Conservation (phyloP, 2,797 vertebrate genomes). For the Phalloptychus januarius region DNA sequence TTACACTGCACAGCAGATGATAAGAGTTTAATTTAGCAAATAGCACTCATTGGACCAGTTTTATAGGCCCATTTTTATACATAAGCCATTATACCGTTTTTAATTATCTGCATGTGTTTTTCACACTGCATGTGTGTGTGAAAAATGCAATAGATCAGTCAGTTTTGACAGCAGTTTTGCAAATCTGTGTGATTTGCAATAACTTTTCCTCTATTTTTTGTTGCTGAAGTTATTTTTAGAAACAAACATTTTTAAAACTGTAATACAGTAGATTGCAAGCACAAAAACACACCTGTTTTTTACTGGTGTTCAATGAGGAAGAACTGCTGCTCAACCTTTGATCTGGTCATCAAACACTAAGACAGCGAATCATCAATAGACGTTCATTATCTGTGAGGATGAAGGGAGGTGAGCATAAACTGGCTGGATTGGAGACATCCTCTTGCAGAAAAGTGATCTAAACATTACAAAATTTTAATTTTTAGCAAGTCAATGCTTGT, state of each 20-base stretch:
- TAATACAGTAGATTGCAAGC: conserved; percentile 5
- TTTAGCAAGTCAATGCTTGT: not conserved
- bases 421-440: conserved; percentile 25
- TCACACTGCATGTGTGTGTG: too few relatives aligned
- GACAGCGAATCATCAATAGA: conserved; percentile 44
- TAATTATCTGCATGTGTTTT: not conserved
- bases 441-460: conserved; percentile 14
- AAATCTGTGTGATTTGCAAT: not conserved
- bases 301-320: conserved; percentile 37
- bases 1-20: conserved; percentile 42
- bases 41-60: conserved; percentile 21
- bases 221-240: not conserved
- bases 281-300: conserved; percentile 64
- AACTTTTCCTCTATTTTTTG: not conserved
- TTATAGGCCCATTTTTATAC: not conserved
- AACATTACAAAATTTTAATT: not conserved
- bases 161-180: not conserved
- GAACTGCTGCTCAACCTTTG: conserved; percentile 66
- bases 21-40: conserved; percentile 44
- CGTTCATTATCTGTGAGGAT: conserved; percentile 53
- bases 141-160: not conserved
- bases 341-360: conserved; percentile 73
- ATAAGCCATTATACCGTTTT: conserved; percentile 12
- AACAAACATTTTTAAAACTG: conserved; percentile 6
- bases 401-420: conserved; percentile 43